Base-by-base conservation (phyloP, 2,797 vertebrate species). In the Staurois parvus region DNA sequence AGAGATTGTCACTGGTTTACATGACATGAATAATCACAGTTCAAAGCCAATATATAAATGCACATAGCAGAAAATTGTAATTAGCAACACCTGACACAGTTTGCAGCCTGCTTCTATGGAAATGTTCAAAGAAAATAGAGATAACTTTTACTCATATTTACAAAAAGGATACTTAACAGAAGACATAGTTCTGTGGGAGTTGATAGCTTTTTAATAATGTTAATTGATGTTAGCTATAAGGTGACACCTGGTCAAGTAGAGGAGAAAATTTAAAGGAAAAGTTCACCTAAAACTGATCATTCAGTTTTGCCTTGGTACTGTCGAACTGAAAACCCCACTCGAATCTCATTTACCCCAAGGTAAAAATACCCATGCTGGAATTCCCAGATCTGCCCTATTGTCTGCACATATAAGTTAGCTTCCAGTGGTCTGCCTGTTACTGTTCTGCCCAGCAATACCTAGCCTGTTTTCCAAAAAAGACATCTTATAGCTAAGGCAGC, bases 31-130 rank as follows among this genome's bases (percentile, higher is more conserved):
- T 87, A 87, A 83, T 84, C 81, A 84, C 40, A 79, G 76, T 59
- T 84, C 69, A 84, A 83, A 74, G 75, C 32, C 81, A 83, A 83
- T 79, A 87, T 84, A 75, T 75, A 84, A 83, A 87, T 83, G 76
- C 81, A 84, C 85, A 87, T 83, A 75, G 80, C 80, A 79, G 75
- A 83, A 87, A 84, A 87, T 83, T 45, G 24, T 70, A 87, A 87
- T 87, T 83, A 83, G 70, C 69, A 75, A 79, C 85, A 87, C 85
- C 85, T 87, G 85, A 87, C 85, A 87, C 85, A 83, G 85, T 87
- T 83, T 87, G 81, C 81, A 12, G 76, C 56, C 70, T 67, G 67
- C 81, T 42, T 79, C 32, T 83, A 79, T 42, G 26, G 76, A 83
- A 87, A 42, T 40, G 3, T 32, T 82, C 15, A 56, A 69, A 74